Percentiles rank a stretch among this genome's conserved stretches.
Conservation (phyloP, 2,888 invertebrate species). For the Drosophila quinaria region DNA sequence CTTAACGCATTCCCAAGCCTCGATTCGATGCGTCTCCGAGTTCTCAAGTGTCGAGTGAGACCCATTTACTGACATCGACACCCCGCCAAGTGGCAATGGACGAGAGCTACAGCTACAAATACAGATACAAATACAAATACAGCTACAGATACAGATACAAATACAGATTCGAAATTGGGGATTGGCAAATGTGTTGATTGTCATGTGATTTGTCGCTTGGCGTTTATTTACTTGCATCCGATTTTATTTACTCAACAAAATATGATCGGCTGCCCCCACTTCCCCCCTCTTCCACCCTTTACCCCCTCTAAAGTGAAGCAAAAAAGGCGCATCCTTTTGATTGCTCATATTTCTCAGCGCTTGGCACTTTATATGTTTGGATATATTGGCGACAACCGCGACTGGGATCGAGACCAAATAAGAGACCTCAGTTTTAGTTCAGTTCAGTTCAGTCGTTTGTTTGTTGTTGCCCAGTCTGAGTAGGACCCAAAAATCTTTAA, state of each 20-base stretch:
- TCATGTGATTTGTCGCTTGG: slow-evolving; percentile 46
- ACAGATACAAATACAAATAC: slow-evolving; percentile 9
- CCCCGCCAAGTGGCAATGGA: slow-evolving; percentile 35
- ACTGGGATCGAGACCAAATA: slow-evolving; percentile 24
- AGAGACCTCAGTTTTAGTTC: slow-evolving; percentile 1
- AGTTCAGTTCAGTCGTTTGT: slow-evolving; percentile 55
- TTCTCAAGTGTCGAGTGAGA: slow-evolving; percentile 33
- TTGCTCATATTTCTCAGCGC: slow-evolving; percentile 68
- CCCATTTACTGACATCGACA: slow-evolving; percentile 56
- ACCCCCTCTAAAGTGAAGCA: not conserved
- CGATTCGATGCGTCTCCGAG: slow-evolving; percentile 5
- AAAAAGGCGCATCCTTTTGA: slow-evolving; percentile 68
- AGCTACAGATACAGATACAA: slow-evolving; percentile 1
- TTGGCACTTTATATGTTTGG: slow-evolving; percentile 60
- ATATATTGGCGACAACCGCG: slow-evolving; percentile 64
- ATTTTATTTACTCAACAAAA: slow-evolving; percentile 71
- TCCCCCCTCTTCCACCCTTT: not conserved
- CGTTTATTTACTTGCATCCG: slow-evolving; percentile 66
- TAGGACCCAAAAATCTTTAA: slow-evolving; percentile 39
- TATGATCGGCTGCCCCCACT: slow-evolving; percentile 22
- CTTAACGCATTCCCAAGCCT: slow-evolving; percentile 47
- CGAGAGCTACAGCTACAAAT: slow-evolving; percentile 30
- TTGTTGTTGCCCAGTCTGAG: slow-evolving; percentile 63
- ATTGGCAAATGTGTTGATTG: slow-evolving; percentile 30
- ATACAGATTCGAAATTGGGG: slow-evolving; percentile 11